A percentile compares a stretch with the other conserved stretches of the same genome.
Evolutionary conservation across 2,113 vertebrate genomes (phyloP).

Genomic region (Scomber colias): DNA sequence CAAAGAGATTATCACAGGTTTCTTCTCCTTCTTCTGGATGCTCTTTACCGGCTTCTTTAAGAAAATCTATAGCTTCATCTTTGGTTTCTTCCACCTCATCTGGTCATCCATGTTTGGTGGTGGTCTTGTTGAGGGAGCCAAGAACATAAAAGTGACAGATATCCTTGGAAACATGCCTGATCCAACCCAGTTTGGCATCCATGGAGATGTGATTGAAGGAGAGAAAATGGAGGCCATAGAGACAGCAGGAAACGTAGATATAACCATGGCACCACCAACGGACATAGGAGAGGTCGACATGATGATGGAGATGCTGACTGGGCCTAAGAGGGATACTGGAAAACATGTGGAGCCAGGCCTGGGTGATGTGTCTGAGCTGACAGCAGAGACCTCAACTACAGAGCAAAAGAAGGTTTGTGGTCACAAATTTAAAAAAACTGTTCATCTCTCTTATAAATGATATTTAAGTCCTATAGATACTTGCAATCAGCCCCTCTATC

Average conservation of each 20-base stretch:
- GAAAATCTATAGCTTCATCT: slow-evolving; percentile 88
- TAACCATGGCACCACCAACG: slow-evolving; percentile 82
- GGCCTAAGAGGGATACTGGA: slow-evolving; percentile 89
- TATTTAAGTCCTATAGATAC: neutral
- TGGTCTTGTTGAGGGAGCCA: slow-evolving; percentile 96
- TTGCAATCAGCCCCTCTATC: neutral
- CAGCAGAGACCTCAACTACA: slow-evolving; percentile 67
- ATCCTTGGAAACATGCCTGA: slow-evolving; percentile 99
- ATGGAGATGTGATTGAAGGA: slow-evolving; percentile 90
- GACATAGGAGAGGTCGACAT: slow-evolving; percentile 88
- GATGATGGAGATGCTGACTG: slow-evolving; percentile 90
- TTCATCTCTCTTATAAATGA: neutral
- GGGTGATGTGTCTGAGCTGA: slow-evolving; percentile 92
- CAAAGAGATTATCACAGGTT: slow-evolving; percentile 91
- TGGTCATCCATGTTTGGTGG: slow-evolving; percentile 98
- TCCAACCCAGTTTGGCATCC: slow-evolving; percentile 97
- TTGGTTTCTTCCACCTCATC: slow-evolving; percentile 94
- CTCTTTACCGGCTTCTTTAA: slow-evolving; percentile 91
- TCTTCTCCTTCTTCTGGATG: slow-evolving; percentile 95
- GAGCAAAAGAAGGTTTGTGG: slow-evolving; percentile 90
- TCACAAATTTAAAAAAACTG: neutral
- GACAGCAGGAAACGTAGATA: slow-evolving; percentile 82
- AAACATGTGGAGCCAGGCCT: slow-evolving; percentile 93
- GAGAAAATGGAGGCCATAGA: slow-evolving; percentile 91
- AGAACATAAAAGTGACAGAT: slow-evolving; percentile 98